Evolutionary conservation across 2,888 invertebrate genomes (phyloP).

Genomic region (Eulithis testata): DNA sequence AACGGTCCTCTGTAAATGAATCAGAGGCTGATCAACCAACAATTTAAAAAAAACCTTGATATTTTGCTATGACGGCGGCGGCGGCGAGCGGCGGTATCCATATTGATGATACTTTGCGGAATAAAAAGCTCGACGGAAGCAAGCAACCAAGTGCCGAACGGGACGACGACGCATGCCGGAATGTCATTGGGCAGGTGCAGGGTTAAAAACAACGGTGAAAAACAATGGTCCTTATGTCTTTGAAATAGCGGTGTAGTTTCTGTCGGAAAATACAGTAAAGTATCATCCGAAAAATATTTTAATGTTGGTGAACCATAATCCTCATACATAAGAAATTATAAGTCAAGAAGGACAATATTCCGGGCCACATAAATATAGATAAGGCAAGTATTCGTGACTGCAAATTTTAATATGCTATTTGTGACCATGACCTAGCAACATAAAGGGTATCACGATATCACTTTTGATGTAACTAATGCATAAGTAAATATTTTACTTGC

Average conservation of each 20-base stretch:
- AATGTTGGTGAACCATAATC: no score
- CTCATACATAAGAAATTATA: no score
- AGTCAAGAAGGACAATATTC: no score
- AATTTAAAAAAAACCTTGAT: conserved; percentile 32
- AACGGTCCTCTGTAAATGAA: conserved; percentile 30
- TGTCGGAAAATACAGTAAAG: conserved; percentile 1
- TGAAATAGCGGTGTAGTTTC: conserved; percentile 8
- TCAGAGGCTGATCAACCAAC: conserved; percentile 35
- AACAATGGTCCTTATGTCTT: conserved; percentile 16
- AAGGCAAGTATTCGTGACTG: no score
- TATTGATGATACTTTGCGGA: conserved; percentile 60
- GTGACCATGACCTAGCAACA: no score
- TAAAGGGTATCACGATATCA: no score
- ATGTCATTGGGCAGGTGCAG: conserved; percentile 50
- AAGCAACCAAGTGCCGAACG: conserved; percentile 53
- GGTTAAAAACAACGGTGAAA: conserved; percentile 17
- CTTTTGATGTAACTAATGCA: no score
- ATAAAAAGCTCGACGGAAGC: conserved; percentile 60
- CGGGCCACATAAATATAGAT: no score
- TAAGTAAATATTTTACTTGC: no score
- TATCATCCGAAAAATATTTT: neutral
- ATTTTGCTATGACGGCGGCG: conserved; percentile 15
- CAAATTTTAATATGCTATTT: no score
- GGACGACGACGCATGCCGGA: conserved; percentile 63
- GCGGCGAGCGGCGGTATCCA: conserved; percentile 48